Evolutionary conservation across 1,140 invertebrate species (phyloP).

Genomic region (Asbolus verrucosus): DNA sequence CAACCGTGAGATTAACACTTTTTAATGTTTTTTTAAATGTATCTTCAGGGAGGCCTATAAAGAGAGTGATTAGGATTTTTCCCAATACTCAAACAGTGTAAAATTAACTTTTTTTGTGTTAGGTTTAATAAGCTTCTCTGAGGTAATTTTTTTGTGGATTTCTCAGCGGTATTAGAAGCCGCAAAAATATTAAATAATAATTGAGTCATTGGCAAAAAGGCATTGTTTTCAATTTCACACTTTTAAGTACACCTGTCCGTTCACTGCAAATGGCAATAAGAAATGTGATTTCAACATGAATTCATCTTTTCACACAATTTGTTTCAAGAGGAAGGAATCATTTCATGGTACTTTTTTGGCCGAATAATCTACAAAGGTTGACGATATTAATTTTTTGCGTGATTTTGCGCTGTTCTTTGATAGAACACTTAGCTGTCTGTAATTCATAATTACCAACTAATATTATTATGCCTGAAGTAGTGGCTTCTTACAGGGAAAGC

Average conservation of each 20-base stretch:
- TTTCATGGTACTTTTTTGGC: constrained; percentile 15
- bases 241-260: not conserved
- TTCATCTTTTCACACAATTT: constrained; percentile 19
- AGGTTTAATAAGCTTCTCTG: too few relatives aligned
- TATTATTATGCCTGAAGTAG: not conserved
- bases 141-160: too few relatives aligned
- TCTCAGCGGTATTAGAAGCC: too few relatives aligned
- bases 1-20: too few relatives aligned
- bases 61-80: too few relatives aligned
- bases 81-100: too few relatives aligned
- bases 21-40: too few relatives aligned
- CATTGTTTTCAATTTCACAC: constrained; percentile 22
- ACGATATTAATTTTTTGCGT: constrained; percentile 21
- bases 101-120: too few relatives aligned
- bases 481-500: not conserved
- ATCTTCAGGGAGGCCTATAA: too few relatives aligned
- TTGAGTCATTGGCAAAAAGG: not conserved
- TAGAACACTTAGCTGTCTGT: not conserved
- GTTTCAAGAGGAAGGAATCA: not conserved
- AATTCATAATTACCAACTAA: not conserved
- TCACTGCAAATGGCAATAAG: constrained; percentile 16
- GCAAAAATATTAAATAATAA: not conserved
- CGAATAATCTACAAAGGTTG: constrained; percentile 3
- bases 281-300: not conserved
- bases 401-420: constrained; percentile 7